phyloP scores from a whole-genome alignment of 2,888 invertebrate species.

The Nycteola revayana region DNA sequence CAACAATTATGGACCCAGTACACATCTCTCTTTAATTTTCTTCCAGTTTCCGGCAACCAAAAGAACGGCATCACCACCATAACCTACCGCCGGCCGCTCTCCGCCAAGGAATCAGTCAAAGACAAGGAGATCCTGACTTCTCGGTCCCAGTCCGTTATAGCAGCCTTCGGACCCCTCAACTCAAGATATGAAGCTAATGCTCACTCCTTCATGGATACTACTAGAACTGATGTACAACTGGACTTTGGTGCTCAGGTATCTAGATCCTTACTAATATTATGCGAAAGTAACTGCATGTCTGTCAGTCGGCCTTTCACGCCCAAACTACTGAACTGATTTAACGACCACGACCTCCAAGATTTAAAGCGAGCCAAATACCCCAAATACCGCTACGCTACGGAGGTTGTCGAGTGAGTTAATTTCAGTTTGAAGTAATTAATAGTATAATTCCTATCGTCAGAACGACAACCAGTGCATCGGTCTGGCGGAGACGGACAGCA shows the following conservation, averaged over 20 bases:
- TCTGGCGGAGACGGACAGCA: slow-evolving; percentile 83
- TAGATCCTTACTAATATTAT: no score
- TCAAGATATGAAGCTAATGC: slow-evolving; percentile 91
- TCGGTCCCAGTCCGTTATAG: slow-evolving; percentile 89
- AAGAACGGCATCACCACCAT: slow-evolving; percentile 91
- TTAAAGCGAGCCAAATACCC: no score
- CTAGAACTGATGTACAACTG: slow-evolving; percentile 87
- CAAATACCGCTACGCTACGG: no score
- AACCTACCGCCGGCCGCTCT: slow-evolving; percentile 89
- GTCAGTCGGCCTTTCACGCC: no score
- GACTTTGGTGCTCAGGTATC: slow-evolving; percentile 87
- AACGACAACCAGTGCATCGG: slow-evolving; percentile 88
- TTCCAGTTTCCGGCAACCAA: slow-evolving; percentile 86
- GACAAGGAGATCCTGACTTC: slow-evolving; percentile 87
- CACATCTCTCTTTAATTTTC: no score
- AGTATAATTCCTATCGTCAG: no score
- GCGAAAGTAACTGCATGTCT: no score
- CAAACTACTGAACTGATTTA: no score
- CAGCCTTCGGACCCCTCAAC: slow-evolving; percentile 93
- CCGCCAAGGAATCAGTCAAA: slow-evolving; percentile 87
- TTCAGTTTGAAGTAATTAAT: no score
- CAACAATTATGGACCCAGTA: no score
- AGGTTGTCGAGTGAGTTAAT: no score
- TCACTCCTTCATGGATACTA: slow-evolving; percentile 88
- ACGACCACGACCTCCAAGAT: no score